Evolutionary conservation across 2,888 invertebrate species (phyloP).

Genomic region (Deroplatys truncata): DNA sequence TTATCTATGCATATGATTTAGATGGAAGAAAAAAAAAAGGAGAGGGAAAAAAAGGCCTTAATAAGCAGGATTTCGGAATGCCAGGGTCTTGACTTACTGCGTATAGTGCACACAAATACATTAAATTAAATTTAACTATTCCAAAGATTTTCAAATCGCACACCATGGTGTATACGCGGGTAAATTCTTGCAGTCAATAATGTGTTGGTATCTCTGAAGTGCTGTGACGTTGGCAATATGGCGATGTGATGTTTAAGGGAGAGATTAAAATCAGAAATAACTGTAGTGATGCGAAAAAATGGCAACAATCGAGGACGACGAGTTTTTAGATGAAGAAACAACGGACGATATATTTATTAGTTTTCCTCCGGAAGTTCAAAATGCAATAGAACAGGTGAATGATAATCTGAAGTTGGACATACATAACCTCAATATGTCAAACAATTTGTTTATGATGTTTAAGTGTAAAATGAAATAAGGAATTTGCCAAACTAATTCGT

Average conservation of each 20-base stretch:
- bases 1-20: no score
- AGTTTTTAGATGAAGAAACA: constrained; percentile 48
- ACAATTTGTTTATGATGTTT: not conserved
- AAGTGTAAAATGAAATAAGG: not conserved
- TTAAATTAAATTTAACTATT: no score
- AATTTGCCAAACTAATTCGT: not conserved
- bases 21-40: no score
- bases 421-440: not conserved
- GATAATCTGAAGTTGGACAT: not conserved
- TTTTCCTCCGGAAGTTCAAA: constrained; percentile 83
- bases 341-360: constrained; percentile 46
- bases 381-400: constrained; percentile 76
- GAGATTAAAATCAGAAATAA: not conserved
- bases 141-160: no score
- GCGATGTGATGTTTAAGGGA: not conserved
- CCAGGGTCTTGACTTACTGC: no score
- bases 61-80: no score
- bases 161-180: no score
- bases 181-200: no score
- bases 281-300: not conserved
- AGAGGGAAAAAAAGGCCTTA: no score
- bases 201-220: no score
- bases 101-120: no score
- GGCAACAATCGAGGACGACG: constrained; percentile 39
- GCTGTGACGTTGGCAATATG: no score